Evolutionary conservation across 2,113 vertebrate species (phyloP), one percentile per base, ranked within the genome.

Genomic region (Tapirus terrestris): DNA sequence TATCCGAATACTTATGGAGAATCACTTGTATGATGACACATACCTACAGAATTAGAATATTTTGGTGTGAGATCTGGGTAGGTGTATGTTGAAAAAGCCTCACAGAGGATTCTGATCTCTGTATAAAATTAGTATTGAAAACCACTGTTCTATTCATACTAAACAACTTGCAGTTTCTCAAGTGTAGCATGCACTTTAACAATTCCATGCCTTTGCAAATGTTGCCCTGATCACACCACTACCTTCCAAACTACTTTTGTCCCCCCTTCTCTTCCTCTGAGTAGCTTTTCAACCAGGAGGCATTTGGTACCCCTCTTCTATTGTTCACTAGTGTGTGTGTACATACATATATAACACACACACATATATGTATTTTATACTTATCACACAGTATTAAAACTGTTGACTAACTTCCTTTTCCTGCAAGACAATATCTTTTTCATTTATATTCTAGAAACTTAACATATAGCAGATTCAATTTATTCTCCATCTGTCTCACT

Each of bases 401-500:
- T 95, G n/a, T 83, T 94, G 43, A 45, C 81, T 87, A 25, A 67
- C 10, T 93, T 89, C 45, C 56, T 91, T 95, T 79, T 94, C 27
- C 56, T 84, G 11, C 27, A 58, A 91, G 18, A 58, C 10, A 51
- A 6, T 85, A 70, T 75, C 60, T 61, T 91, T 97, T 89, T 94
- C 29, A 70, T 86, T 72, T 94, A 43, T 79, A 87, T 70, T 92
- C 56, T 92, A 65, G 60, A 95, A 89, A 89, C n/a, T 92, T 91
- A 72, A 76, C 56, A 76, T 36, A 9, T 17, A 81, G 17, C 25
- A 96, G 25, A 65, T 93, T 60, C 39, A 25, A 31, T 81, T 95
- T 73, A 48, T 76, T 84, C 33, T 70, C n/a, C 43, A 63, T 53
- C 65, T 93, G 58, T 91, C 9, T 86, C 72, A 25, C 56, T 92